These are phyloP conservation scores for Hoplodrina ambigua DNA, from an alignment of 2,888 invertebrate species.

Conservation along the genomic window DNA sequence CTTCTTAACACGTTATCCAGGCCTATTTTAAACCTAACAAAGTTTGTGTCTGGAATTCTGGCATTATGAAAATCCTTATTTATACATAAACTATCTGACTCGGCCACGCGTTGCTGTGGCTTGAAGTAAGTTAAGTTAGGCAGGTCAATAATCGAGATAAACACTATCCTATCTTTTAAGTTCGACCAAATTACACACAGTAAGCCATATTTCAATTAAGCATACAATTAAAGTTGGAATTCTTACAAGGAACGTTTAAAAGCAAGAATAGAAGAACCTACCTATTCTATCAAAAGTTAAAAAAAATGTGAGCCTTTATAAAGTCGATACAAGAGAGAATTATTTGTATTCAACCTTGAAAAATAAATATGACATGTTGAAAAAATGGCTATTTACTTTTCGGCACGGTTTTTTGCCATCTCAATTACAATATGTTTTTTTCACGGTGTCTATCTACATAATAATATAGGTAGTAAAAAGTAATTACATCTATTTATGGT, in stretches of 20 bases:
- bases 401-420: background rate
- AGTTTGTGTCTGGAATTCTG: background rate
- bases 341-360: conserved; percentile 2
- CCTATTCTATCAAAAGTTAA: conserved; percentile 2
- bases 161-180: no score
- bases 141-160: no score
- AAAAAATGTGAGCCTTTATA: conserved; percentile 12
- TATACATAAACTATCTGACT: no score
- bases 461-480: background rate
- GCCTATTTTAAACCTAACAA: conserved; percentile 1
- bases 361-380: background rate
- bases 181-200: no score
- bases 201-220: no score
- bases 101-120: no score
- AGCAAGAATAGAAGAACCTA: background rate
- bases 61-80: background rate
- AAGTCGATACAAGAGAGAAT: background rate
- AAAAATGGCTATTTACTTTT: background rate
- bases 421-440: background rate
- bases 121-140: no score
- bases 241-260: conserved; percentile 1
- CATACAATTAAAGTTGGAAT: no score
- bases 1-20: conserved; percentile 32
- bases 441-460: background rate
- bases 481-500: no score